A percentile compares a stretch with the other conserved stretches of the same genome.
Conservation (phyloP, 2,113 vertebrate genomes). For the Nycticebus coucang region DNA sequence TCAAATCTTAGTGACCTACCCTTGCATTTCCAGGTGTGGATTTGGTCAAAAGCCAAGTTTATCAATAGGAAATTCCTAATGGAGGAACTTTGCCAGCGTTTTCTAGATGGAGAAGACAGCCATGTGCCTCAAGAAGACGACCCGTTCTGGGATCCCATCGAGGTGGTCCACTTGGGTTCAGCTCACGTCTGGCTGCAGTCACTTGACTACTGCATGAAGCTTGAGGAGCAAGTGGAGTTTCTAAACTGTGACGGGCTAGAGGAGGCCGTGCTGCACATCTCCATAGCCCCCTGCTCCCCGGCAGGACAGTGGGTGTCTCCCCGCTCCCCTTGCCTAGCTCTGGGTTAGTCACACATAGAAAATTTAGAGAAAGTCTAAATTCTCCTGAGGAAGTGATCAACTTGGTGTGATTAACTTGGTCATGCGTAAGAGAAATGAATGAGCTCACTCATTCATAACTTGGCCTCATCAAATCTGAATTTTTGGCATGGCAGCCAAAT, state of each 20-base stretch:
- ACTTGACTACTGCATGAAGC: constrained; percentile 88
- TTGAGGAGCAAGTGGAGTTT: constrained; percentile 92
- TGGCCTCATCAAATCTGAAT: background rate
- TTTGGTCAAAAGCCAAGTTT: constrained; percentile 94
- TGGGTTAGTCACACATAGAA: background rate
- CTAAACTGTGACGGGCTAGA: constrained; percentile 90
- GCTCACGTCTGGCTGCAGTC: constrained; percentile 94
- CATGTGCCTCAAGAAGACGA: constrained; percentile 80
- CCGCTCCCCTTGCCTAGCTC: background rate
- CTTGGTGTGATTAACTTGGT: background rate
- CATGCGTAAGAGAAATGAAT: background rate
- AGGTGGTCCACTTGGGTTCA: constrained; percentile 89
- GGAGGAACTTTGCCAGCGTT: constrained; percentile 91
- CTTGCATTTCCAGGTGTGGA: constrained; percentile 88
- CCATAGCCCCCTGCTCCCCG: constrained; percentile 86
- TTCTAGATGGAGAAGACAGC: constrained; percentile 80
- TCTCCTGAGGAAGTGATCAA: background rate
- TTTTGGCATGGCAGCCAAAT: background rate
- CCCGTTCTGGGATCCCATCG: constrained; percentile 93
- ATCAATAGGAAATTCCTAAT: constrained; percentile 94
- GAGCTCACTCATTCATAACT: background rate
- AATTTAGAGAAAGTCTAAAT: background rate
- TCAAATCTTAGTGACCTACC: background rate
- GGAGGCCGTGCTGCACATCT: constrained; percentile 88
- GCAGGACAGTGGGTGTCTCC: constrained; percentile 84